phyloP scores from a whole-genome alignment of 2,888 invertebrate genomes.

The Calameuta idolon region DNA sequence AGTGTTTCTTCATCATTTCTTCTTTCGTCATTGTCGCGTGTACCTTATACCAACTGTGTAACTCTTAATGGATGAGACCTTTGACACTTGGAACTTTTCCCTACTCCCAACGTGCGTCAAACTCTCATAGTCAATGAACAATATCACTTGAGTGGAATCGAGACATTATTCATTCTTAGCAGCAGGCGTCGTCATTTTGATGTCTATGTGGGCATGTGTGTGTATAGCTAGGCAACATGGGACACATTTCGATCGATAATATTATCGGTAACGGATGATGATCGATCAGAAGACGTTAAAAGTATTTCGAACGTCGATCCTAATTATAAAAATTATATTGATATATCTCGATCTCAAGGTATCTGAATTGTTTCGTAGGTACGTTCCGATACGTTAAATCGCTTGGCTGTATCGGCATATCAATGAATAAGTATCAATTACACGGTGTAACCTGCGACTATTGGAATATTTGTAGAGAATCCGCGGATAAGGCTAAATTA shows the following conservation, averaged over 20 bases:
- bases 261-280: neutral
- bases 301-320: neutral
- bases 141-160: neutral
- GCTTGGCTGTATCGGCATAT: neutral
- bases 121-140: neutral
- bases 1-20: constrained; percentile 10
- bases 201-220: neutral
- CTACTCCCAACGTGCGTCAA: neutral
- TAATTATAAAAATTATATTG: neutral
- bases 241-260: neutral
- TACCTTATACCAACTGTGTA: neutral
- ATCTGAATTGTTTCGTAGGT: neutral
- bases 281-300: neutral
- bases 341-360: neutral
- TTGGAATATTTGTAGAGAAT: neutral
- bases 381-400: neutral
- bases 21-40: constrained; percentile 9
- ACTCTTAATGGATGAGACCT: neutral
- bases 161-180: neutral
- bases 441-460: neutral
- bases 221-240: neutral
- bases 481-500: neutral
- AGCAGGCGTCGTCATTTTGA: neutral
- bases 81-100: neutral
- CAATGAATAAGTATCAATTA: neutral